phyloP scores from a whole-genome alignment of 2,113 vertebrate genomes.

The Oceanites oceanicus region DNA sequence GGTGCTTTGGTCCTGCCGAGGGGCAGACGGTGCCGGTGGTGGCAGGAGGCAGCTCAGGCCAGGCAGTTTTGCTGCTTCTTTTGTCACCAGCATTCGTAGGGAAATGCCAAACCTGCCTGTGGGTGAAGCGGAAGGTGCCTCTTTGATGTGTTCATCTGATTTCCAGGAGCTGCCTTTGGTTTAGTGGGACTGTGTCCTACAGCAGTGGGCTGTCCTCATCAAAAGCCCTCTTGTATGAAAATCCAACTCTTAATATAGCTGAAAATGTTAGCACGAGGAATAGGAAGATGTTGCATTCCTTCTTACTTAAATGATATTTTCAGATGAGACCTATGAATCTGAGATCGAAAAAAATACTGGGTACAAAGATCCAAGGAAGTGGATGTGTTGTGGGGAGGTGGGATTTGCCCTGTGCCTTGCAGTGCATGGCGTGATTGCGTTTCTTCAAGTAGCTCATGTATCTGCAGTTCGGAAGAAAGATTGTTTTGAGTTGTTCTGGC shows the following conservation, averaged over 20 bases:
- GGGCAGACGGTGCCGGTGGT: neutral
- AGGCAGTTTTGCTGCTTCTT: neutral
- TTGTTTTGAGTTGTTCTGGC: neutral
- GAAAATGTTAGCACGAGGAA: neutral
- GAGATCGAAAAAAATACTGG: neutral
- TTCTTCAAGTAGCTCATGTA: neutral
- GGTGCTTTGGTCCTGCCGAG: rapidly evolving
- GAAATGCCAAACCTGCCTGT: neutral
- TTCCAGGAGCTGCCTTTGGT: neutral
- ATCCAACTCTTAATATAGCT: neutral
- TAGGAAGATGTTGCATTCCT: neutral
- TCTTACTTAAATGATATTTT: neutral
- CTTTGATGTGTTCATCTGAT: neutral
- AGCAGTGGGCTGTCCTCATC: neutral
- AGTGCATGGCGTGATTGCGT: neutral
- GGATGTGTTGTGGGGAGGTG: neutral
- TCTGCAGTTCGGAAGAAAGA: neutral
- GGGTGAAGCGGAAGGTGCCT: neutral
- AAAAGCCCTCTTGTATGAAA: neutral
- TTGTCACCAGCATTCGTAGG: rapidly evolving
- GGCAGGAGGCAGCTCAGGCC: neutral
- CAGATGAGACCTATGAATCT: neutral
- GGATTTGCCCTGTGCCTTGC: neutral
- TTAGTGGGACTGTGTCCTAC: neutral
- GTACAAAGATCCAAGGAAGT: neutral